phyloP scores from a whole-genome alignment of 2,888 invertebrate genomes.

The Acanthosepion pharaonis region DNA sequence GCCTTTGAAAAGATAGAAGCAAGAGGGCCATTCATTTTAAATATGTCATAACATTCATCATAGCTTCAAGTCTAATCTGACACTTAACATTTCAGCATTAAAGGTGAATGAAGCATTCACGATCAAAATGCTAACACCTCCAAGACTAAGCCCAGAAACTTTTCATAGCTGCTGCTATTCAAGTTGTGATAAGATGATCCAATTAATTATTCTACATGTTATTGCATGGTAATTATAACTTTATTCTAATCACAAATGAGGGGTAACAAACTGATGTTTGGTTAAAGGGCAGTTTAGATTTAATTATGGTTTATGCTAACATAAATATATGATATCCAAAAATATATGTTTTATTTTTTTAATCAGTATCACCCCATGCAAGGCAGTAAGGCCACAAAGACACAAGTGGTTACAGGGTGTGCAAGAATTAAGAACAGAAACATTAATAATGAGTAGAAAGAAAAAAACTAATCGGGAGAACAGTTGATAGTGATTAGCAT shows the following conservation, averaged over 20 bases:
- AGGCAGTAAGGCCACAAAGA: no score
- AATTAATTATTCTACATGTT: not conserved
- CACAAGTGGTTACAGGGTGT: no score
- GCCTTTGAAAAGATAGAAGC: not conserved
- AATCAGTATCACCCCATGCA: no score
- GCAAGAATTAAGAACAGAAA: no score
- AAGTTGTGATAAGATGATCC: not conserved
- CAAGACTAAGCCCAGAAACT: not conserved
- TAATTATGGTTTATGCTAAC: no score
- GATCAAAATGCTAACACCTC: not conserved
- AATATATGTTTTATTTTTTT: no score
- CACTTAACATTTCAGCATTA: not conserved
- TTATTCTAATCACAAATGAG: not conserved
- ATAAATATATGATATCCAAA: no score
- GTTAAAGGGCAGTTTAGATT: not conserved
- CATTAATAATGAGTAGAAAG: no score
- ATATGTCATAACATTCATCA: slow-evolving; percentile 1
- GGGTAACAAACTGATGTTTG: no score
- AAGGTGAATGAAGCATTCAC: not conserved
- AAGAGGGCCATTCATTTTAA: not conserved
- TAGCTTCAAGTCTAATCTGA: not conserved
- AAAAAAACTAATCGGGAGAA: no score
- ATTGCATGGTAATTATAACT: not conserved
- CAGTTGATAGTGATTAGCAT: no score
- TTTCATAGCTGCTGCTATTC: not conserved